A percentile compares a stretch with the other conserved stretches of the same genome.
Conservation (phyloP, 2,113 vertebrate species). For the Oceanodroma tethys region DNA sequence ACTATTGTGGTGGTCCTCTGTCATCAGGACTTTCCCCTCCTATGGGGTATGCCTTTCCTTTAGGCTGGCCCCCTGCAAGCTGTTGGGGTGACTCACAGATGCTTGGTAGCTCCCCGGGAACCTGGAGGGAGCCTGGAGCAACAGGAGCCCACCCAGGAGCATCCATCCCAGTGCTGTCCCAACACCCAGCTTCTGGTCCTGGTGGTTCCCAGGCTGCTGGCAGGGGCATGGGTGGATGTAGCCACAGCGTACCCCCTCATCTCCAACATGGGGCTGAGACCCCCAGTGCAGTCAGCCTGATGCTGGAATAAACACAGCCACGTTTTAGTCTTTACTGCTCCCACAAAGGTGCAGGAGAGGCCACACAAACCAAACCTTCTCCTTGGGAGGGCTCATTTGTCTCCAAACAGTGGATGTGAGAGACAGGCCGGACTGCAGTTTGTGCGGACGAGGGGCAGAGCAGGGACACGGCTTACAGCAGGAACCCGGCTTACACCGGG, state of each 20-base stretch:
- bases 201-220: neutral
- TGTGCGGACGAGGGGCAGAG: neutral
- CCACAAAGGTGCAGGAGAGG: neutral
- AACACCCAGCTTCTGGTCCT: neutral
- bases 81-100: neutral
- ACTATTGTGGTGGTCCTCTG: neutral
- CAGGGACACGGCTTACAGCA: neutral
- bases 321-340: neutral
- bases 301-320: neutral
- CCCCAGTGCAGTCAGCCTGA: neutral
- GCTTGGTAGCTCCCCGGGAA: accelerated
- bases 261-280: accelerated
- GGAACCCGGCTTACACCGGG: neutral
- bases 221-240: neutral
- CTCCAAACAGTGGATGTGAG: neutral
- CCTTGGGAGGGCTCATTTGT: neutral
- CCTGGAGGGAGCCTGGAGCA: neutral
- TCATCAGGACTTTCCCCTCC: neutral
- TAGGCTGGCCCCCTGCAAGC: neutral
- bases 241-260: neutral
- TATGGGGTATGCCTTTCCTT: accelerated
- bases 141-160: neutral
- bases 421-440: neutral
- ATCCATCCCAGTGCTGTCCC: neutral
- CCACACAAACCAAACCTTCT: neutral